Percentiles rank a stretch among this genome's conserved stretches.
phyloP scores from a whole-genome alignment of 1,140 invertebrate species.

The Trinorchestia longiramus region DNA sequence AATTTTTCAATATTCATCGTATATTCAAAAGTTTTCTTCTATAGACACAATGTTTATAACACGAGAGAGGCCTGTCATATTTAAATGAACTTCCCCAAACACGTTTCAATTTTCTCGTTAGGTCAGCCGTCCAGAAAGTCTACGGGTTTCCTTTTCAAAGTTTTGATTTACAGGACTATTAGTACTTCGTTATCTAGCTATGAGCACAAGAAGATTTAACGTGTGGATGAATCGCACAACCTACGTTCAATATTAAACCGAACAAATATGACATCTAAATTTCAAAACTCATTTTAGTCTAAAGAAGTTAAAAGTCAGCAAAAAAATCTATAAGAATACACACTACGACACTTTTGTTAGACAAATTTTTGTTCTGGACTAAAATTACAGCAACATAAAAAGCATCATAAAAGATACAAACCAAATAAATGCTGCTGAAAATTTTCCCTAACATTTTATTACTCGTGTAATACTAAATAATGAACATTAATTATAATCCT shows the following conservation, averaged over 20 bases:
- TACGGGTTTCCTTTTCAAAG: not conserved
- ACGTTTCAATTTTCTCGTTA: not conserved
- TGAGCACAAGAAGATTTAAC: not conserved
- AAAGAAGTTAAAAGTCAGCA: no score
- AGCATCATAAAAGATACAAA: not conserved
- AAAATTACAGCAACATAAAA: not conserved
- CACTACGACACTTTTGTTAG: no score
- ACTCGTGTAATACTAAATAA: not conserved
- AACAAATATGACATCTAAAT: no score
- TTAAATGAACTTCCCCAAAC: not conserved
- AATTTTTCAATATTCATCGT: not conserved
- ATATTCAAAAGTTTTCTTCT: not conserved
- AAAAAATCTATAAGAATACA: no score
- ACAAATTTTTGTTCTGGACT: not conserved
- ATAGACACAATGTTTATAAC: not conserved
- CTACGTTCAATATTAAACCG: no score
- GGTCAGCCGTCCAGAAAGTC: not conserved
- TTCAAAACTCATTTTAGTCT: no score
- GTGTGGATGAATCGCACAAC: not conserved
- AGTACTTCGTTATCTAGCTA: not conserved
- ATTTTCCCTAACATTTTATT: not conserved
- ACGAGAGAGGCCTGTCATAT: not conserved
- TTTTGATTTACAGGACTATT: not conserved
- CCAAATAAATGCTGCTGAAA: not conserved
- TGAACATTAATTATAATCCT: not conserved